A percentile compares a stretch with the other conserved stretches of the same genome.
Conservation (phyloP, 2,113 vertebrate species). For the Perca schrenkii region DNA sequence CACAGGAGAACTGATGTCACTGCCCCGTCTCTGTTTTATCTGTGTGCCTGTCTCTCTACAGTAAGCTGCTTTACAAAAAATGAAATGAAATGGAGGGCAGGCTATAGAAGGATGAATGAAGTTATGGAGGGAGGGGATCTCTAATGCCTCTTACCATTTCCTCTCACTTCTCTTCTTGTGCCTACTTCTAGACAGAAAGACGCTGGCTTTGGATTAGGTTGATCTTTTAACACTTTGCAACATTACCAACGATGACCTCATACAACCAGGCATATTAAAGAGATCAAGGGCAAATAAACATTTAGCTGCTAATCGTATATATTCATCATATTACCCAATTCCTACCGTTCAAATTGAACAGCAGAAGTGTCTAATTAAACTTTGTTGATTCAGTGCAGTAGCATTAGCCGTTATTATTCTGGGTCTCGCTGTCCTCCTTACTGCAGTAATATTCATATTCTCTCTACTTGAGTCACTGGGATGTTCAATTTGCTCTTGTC, state of each 20-base stretch:
- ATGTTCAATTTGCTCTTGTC: slow-evolving; percentile 3
- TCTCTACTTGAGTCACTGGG: not conserved
- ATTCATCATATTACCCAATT: not conserved
- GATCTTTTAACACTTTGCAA: slow-evolving; percentile 24
- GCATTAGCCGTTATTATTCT: not conserved
- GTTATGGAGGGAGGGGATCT: not conserved
- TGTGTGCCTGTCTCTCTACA: slow-evolving; percentile 21
- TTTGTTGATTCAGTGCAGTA: not conserved
- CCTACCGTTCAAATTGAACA: not conserved
- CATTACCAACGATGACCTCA: not conserved
- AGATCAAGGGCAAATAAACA: not conserved
- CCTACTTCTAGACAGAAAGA: not conserved
- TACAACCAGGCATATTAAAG: not conserved
- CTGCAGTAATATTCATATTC: slow-evolving; percentile 7
- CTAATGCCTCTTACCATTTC: slow-evolving; percentile 14
- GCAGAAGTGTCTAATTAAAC: not conserved
- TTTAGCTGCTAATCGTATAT: too few species aligned
- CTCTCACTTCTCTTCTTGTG: not conserved
- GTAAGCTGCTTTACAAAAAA: slow-evolving; percentile 57
- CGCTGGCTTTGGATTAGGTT: not conserved
- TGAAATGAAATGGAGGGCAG: slow-evolving; percentile 45
- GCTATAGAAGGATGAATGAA: slow-evolving; percentile 21
- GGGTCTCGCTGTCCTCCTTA: not conserved
- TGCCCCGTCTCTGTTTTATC: slow-evolving; percentile 3
- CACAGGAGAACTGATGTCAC: slow-evolving; percentile 10